Evolutionary conservation across 2,888 invertebrate species (phyloP), one percentile per base, ranked within the genome.

Genomic region (Stenchaetothrips biformis): DNA sequence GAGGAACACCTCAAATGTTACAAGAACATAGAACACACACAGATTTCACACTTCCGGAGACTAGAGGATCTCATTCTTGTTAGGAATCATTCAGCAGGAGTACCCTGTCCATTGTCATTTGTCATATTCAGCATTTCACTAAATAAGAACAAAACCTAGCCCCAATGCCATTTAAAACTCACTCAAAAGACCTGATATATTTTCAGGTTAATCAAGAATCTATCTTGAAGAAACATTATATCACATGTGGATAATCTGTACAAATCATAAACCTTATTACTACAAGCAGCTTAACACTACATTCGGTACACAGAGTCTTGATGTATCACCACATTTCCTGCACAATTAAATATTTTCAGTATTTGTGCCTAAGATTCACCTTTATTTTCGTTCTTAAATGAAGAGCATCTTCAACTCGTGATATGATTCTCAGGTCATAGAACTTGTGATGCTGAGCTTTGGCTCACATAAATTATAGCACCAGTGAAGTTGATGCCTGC

Each of bases 401-500:
- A 37, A 37, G 37, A 37, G 37, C 37, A 37, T 37, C 37, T 37
- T 37, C 2, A 37, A 2, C 37, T 37, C 4, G 59, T 59, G 59
- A 59, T 59, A 59, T 59, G 59, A 18, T 59, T 59, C 0, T 59
- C 16, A 59, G 59, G 83, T 89, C 88, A 90, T 85, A 90, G 87
- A 81, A 92, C 89, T 85, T 91, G 92, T 81, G 91, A 90, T 53
- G 92, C 92, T 77, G 92, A 90, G 86, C 92, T 92, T 85, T 93
- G 92, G 84, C 91, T 92, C 85, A 91, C 25, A 25, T 93, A 93
- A 83, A 93, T 90, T 83, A 93, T 89, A 81, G 92, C 92, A 77
- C 92, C 92, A 25, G 91, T 91, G 84, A 93, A 90, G 87, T 93
- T 93, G 79, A 93, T 89, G 49, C 90, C 90, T 0, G 92, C 92